Evolutionary conservation across 2,888 invertebrate species (phyloP).

Genomic region (Hybos culiciformis): DNA sequence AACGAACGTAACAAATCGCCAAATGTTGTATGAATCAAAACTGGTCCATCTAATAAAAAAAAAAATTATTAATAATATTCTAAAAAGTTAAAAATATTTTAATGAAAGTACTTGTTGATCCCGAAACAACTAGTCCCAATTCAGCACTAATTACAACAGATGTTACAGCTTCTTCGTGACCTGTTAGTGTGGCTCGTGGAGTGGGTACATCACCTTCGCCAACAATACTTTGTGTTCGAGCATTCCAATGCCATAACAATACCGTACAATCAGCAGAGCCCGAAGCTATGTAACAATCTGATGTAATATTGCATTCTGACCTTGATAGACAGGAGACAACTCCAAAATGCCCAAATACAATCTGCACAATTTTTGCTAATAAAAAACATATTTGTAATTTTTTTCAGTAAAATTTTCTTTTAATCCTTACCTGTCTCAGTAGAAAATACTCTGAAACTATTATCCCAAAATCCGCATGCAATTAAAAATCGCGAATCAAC

Average conservation of each 20-base stretch:
- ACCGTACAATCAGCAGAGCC: conserved; percentile 98
- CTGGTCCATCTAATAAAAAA: conserved; percentile 65
- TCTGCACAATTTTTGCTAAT: conserved; percentile 91
- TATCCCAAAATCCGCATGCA: conserved; percentile 99
- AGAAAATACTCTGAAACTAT: conserved; percentile 94
- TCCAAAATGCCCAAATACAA: conserved; percentile 97
- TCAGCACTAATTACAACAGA: conserved; percentile 96
- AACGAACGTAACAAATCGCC: conserved; percentile 91
- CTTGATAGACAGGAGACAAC: conserved; percentile 95
- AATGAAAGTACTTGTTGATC: conserved; percentile 48
- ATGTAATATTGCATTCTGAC: conserved; percentile 97
- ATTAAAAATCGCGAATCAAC: conserved; percentile 95
- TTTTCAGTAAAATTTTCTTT: conserved; percentile 12
- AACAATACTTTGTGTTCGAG: conserved; percentile 89
- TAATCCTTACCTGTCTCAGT: conserved; percentile 81
- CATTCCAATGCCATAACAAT: conserved; percentile 97
- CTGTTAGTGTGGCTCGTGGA: conserved; percentile 91
- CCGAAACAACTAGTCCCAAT: conserved; percentile 92
- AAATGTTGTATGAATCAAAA: conserved; percentile 93
- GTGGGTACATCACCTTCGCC: conserved; percentile 93
- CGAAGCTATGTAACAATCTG: conserved; percentile 96
- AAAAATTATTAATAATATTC: neutral
- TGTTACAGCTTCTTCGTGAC: conserved; percentile 92
- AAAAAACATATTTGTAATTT: neutral
- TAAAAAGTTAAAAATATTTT: neutral